A percentile compares a stretch with the other conserved stretches of the same genome.
phyloP scores from a whole-genome alignment of 1,140 invertebrate genomes.

The Mercenaria mercenaria region DNA sequence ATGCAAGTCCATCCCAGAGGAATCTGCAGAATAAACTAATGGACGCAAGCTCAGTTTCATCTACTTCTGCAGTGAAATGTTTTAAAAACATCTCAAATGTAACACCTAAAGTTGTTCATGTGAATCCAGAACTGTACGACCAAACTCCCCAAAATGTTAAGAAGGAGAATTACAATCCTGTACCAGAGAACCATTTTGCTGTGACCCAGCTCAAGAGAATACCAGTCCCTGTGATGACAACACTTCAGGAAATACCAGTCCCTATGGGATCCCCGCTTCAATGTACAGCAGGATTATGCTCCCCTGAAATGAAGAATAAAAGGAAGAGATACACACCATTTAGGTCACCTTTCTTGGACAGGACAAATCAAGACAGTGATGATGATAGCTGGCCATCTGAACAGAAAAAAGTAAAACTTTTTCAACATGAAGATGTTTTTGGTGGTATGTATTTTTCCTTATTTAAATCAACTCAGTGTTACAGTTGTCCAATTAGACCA shows the following conservation, averaged over 20 bases:
- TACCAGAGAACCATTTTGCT: not conserved
- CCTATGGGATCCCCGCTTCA: not conserved
- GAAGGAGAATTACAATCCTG: not conserved
- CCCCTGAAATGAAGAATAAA: conserved; percentile 70
- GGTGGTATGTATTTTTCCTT: not conserved
- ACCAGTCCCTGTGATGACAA: not conserved
- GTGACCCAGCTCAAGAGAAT: not conserved
- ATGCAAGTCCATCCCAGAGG: conserved; percentile 3
- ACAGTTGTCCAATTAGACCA: not conserved
- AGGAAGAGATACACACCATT: conserved; percentile 74
- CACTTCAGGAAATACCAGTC: not conserved
- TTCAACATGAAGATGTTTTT: not conserved
- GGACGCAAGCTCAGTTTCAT: not conserved
- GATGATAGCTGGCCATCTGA: not conserved
- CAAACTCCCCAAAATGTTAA: not conserved
- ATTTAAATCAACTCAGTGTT: not conserved
- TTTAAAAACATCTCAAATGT: not conserved
- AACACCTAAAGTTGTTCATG: not conserved
- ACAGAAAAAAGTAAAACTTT: not conserved
- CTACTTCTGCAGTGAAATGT: not conserved
- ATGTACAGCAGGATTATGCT: not conserved
- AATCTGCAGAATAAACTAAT: not conserved
- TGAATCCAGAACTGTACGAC: not conserved
- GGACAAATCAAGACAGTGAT: conserved; percentile 60
- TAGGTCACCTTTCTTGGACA: conserved; percentile 66